Evolutionary conservation across 30 jellyfish, hydroid and myxozoan genomes (phyloP), one percentile per base, ranked within the genome.

Genomic region (Hydractinia echinata): DNA sequence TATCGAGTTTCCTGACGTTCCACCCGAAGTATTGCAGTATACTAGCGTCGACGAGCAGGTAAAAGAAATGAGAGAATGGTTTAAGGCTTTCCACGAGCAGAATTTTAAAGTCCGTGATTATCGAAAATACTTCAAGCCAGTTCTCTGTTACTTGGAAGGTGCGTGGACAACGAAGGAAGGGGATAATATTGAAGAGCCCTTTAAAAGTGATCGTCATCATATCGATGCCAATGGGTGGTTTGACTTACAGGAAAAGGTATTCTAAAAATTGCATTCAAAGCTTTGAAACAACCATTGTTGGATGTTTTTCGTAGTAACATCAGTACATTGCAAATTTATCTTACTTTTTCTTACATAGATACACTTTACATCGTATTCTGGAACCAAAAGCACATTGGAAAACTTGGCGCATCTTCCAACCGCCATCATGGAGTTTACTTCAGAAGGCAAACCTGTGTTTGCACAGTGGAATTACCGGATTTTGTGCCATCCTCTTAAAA

Each of bases 401-500:
- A 78, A 78, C 61, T 50, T 78, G 55, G 86, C 86, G 10, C 48
- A n/a, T 19, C 83, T 78, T 11, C 86, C 86, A 3, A 78, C 82
- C 6, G 1, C 61, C 9, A 60, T 78, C 15, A 78, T 78, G 61
- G 86, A 60, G 18, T 76, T 76, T 54, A 61, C 56, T 48, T 49
- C 56, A 6, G 61, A 48, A 6, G 80, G 94, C 19, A 55, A 78
- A 60, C 86, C 86, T 14, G 61, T 54, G 15, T 61, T 78, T 20
- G 86, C 86, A 60, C 86, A 78, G 20, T 78, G 86, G 86, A 78
- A 78, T 61, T 78, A 78, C 58, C 71, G 86, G 4, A 78, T 78
- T 16, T 13, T 78, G 11, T 78, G 86, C 20, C 86, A 78, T 52
- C 71, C 71, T 0, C 18, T 78, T 55, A 48, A 51, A 7, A 55